phyloP scores from a whole-genome alignment of 2,113 vertebrate genomes.

The Chionis minor region DNA sequence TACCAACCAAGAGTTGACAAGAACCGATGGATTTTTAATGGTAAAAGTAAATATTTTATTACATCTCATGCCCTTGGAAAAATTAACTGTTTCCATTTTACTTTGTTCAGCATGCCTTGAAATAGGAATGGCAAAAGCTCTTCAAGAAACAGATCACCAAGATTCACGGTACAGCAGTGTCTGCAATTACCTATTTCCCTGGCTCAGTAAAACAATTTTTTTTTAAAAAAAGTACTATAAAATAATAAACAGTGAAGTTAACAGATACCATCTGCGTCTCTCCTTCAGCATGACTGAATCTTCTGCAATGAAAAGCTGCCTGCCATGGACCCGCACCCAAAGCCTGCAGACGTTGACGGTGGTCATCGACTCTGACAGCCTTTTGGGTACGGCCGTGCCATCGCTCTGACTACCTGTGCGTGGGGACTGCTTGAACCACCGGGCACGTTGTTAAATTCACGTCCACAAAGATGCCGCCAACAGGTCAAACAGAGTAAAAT shows the following conservation, averaged over 20 bases:
- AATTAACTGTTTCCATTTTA: conserved; percentile 2
- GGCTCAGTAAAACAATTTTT: background rate
- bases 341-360: background rate
- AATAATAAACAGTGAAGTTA: background rate
- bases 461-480: background rate
- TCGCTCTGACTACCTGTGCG: background rate
- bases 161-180: background rate
- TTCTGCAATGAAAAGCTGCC: background rate
- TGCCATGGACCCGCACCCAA: background rate
- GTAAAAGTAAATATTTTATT: conserved; percentile 54
- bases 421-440: background rate
- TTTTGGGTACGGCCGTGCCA: background rate
- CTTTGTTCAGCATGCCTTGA: conserved; percentile 47
- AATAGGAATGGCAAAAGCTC: conserved; percentile 25
- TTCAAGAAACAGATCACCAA: conserved; percentile 12
- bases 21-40: conserved; percentile 13
- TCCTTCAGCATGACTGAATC: background rate
- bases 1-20: background rate
- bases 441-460: background rate
- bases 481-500: background rate
- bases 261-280: background rate
- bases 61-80: conserved; percentile 23
- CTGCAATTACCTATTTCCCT: background rate
- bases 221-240: background rate
- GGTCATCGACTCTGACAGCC: background rate